Percentiles rank a stretch among this genome's conserved stretches.
These are phyloP conservation scores for Galerucella nymphaeae DNA, from an alignment of 2,888 invertebrate species.

Conservation along the genomic window DNA sequence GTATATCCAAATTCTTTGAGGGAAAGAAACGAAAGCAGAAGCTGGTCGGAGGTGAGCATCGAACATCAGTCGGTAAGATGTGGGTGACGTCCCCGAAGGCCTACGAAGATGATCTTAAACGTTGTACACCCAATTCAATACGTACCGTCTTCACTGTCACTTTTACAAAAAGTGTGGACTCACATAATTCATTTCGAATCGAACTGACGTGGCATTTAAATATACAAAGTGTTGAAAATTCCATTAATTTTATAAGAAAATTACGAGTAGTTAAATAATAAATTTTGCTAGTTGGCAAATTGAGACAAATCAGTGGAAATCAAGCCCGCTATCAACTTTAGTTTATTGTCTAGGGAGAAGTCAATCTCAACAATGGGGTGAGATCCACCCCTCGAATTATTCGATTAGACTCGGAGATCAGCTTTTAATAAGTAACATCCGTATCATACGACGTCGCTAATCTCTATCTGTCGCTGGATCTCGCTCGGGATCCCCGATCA, in stretches of 20 bases:
- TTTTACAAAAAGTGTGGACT: conserved; percentile 62
- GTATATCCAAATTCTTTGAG: conserved; percentile 21
- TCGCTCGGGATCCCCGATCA: conserved; percentile 35
- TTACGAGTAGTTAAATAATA: conserved; percentile 2
- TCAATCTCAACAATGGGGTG: conserved; percentile 46
- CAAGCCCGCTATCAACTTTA: conserved; percentile 32
- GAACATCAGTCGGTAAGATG: conserved; percentile 31
- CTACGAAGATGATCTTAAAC: conserved; percentile 42
- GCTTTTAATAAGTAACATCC: conserved; percentile 65
- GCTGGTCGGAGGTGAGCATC: conserved; percentile 32
- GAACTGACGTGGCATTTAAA: conserved; percentile 39
- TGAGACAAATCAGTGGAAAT: conserved; percentile 41
- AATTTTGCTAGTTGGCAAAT: conserved; percentile 32
- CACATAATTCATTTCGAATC: conserved; percentile 61
- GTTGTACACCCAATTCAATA: conserved; percentile 57
- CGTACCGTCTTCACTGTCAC: conserved; percentile 62
- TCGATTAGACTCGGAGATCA: conserved; percentile 63
- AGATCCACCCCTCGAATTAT: conserved; percentile 62
- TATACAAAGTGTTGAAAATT: conserved; percentile 18
- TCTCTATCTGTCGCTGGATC: conserved; percentile 52
- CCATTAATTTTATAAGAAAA: too few relatives aligned
- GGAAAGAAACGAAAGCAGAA: conserved; percentile 36
- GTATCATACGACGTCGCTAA: conserved; percentile 63
- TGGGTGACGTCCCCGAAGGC: conserved; percentile 47
- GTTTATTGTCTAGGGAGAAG: conserved; percentile 37